Conservation (phyloP, 2,888 invertebrate genomes). For the Imbricaverruca yamaguchii region DNA sequence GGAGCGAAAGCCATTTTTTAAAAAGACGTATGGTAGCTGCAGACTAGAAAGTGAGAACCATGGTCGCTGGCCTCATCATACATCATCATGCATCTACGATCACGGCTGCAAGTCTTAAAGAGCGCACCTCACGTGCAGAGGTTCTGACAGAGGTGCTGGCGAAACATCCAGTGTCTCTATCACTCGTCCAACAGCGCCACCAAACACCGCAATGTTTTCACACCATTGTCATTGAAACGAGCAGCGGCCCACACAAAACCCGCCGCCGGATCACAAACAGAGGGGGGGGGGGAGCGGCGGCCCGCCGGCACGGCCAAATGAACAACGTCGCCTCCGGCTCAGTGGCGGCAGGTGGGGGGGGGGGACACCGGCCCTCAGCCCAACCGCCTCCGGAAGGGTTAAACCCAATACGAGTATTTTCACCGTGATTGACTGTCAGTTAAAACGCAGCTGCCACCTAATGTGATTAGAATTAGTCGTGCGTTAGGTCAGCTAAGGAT, state of each 20-base stretch:
- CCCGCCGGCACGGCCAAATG: neutral
- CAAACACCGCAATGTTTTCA: neutral
- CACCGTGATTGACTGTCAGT: constrained; percentile 21
- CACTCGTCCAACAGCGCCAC: too few relatives aligned
- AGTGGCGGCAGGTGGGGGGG: constrained; percentile 89
- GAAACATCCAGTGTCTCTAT: too few relatives aligned
- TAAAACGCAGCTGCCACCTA: constrained; percentile 14
- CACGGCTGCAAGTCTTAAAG: too few relatives aligned
- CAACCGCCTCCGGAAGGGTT: constrained; percentile 54
- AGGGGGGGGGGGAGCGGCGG: too few relatives aligned
- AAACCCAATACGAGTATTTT: constrained; percentile 19
- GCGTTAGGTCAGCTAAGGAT: neutral
- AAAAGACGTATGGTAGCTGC: too few relatives aligned
- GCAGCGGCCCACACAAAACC: neutral
- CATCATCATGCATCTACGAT: too few relatives aligned
- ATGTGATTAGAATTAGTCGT: constrained; percentile 12
- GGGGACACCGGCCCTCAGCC: constrained; percentile 95
- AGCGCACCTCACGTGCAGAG: too few relatives aligned
- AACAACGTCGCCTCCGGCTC: constrained; percentile 73
- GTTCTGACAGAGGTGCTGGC: too few relatives aligned
- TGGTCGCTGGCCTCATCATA: too few relatives aligned
- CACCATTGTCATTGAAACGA: constrained; percentile 1
- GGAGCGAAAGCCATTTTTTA: too few relatives aligned
- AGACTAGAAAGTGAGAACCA: too few relatives aligned
- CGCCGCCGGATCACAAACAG: neutral